Evolutionary conservation across 2,888 invertebrate genomes (phyloP), one percentile per base, ranked within the genome.

Genomic region (Lochmaea capreae): DNA sequence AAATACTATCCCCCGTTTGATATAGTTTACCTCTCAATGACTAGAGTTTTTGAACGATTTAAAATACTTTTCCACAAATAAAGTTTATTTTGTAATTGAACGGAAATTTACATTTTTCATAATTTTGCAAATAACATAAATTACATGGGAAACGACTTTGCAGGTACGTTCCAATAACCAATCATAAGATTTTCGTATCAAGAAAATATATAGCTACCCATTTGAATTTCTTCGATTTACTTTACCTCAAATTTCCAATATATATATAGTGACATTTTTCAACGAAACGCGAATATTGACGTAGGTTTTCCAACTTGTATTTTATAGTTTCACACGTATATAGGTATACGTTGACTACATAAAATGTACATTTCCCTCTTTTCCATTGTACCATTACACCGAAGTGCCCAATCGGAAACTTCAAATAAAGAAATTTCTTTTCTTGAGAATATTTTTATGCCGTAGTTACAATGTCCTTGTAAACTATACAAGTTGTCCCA

Each of bases 251-350:
- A 61, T 68, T 61, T 68, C 49, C 68, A 14, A 43, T 11, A 14
- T 5, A 68, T 68, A 68, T 61, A 52, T 49, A 67, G 67, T 61
- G 33, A 61, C 61, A 68, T 68, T 61, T 68, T 61, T 61, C 68
- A 68, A 61, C 33, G 18, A 39, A 68, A 68, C 49, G 61, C 49
- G 16, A 59, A 67, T 67, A 67, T 67, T 59, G 43, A 26, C 59
- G 59, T 46, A 18, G 65, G 43, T 67, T 67, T 67, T 43, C 43
- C 58, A 59, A 59, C 26, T 67, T 67, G 58, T 59, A 67, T 67
- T 67, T 67, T 67, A 67, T 67, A 67, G 67, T 67, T 67, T 67
- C 67, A 67, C 67, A 67, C 67, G 12, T 58, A 58, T 57, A 22
- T 22, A 22, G 22, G 22, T 22, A 22, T 18, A 58, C 58, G 67